Conservation (phyloP, 2,797 vertebrate species). For the Danio aesculapii region DNA sequence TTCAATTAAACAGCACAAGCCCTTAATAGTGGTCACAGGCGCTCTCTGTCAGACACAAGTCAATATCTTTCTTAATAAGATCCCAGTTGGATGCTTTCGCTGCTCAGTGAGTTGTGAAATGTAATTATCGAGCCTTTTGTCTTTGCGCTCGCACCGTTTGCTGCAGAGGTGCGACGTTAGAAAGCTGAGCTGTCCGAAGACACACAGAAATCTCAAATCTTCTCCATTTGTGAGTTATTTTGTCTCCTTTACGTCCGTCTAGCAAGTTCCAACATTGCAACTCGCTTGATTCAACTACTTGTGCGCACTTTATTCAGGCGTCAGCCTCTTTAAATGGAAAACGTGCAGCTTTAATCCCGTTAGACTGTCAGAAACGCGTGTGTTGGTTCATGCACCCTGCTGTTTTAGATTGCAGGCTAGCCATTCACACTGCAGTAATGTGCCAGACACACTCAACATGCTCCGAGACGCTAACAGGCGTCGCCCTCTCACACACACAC, state of each 20-base stretch:
- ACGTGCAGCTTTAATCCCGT: slow-evolving; percentile 9
- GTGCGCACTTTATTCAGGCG: background rate
- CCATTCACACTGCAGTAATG: slow-evolving; percentile 37
- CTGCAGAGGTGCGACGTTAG: slow-evolving; percentile 10
- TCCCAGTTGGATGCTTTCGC: slow-evolving; percentile 26
- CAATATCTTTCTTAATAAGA: slow-evolving; percentile 44
- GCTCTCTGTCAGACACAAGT: slow-evolving; percentile 32
- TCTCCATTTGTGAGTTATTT: background rate
- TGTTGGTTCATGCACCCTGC: slow-evolving; percentile 16
- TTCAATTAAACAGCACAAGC: slow-evolving; percentile 20
- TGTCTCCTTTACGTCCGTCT: too few relatives aligned
- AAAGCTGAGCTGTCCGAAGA: slow-evolving; percentile 12
- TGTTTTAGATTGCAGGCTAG: slow-evolving; percentile 38
- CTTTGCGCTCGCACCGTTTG: background rate
- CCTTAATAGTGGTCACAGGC: slow-evolving; percentile 4
- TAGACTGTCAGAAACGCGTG: slow-evolving; percentile 12
- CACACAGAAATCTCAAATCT: background rate
- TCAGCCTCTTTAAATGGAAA: background rate
- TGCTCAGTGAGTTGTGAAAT: slow-evolving; percentile 27
- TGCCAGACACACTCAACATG: slow-evolving; percentile 41
- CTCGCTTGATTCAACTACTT: background rate
- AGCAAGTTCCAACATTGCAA: too few relatives aligned
- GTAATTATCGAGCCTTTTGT: slow-evolving; percentile 15
- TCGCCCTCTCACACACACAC: slow-evolving; percentile 5
- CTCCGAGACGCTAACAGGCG: slow-evolving; percentile 20